phyloP scores from a whole-genome alignment of 1,140 invertebrate genomes.

The Caenorhabditis latens region DNA sequence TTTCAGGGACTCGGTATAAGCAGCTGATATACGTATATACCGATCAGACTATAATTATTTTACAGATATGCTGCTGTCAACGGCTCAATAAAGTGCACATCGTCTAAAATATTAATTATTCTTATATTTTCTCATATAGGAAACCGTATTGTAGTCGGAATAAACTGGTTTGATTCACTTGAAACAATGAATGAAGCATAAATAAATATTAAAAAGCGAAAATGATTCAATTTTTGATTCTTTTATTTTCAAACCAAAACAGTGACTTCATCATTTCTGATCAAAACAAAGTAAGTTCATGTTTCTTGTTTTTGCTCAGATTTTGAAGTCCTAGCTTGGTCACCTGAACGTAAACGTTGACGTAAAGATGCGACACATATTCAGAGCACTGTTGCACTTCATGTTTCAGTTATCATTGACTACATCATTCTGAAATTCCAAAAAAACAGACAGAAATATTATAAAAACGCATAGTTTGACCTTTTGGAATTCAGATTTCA shows the following conservation, averaged over 20 bases:
- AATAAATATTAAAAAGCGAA: neutral
- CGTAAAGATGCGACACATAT: neutral
- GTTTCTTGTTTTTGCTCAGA: neutral
- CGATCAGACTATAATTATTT: neutral
- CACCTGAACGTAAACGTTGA: neutral
- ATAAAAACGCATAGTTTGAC: neutral
- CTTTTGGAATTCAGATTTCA: neutral
- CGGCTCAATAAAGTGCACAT: slow-evolving; percentile 43
- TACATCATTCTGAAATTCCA: neutral
- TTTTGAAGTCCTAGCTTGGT: neutral
- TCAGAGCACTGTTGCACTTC: slow-evolving; percentile 18
- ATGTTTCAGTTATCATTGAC: slow-evolving; percentile 6
- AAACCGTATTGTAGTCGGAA: slow-evolving; percentile 8
- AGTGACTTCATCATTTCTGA: slow-evolving; percentile 10
- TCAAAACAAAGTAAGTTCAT: neutral
- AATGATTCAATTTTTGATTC: neutral
- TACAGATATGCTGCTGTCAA: slow-evolving; percentile 46
- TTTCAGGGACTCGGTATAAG: slow-evolving; percentile 50
- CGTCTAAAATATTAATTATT: neutral
- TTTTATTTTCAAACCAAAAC: neutral
- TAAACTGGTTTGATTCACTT: slow-evolving; percentile 22
- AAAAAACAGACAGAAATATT: neutral
- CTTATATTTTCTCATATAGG: neutral
- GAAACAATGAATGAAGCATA: neutral
- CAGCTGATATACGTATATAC: neutral